Conservation (phyloP, 1,140 invertebrate species). For the Meloidogyne floridensis region DNA sequence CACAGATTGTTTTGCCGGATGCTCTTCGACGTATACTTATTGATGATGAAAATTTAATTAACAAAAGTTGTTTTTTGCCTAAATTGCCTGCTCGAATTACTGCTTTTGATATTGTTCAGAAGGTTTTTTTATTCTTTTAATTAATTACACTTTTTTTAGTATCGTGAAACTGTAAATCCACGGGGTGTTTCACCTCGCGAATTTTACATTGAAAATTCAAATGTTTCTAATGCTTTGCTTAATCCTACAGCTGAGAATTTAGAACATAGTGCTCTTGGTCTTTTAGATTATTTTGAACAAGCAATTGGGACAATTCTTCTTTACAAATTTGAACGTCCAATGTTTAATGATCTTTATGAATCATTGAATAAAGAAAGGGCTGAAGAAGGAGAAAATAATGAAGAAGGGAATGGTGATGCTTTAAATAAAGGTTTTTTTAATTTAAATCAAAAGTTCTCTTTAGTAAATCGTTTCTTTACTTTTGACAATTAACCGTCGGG, state of each 20-base stretch:
- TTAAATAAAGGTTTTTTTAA: neutral
- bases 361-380: constrained; percentile 29
- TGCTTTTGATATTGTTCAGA: constrained; percentile 36
- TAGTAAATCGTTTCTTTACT: neutral
- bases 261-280: constrained; percentile 34
- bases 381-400: constrained; percentile 26
- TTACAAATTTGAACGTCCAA: constrained; percentile 44
- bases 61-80: constrained; percentile 39
- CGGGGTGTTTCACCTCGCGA: constrained; percentile 27
- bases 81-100: constrained; percentile 41
- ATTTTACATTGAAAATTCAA: constrained; percentile 39
- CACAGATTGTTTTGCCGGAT: constrained; percentile 36
- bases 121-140: constrained; percentile 19
- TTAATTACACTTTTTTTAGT: constrained; percentile 31
- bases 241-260: constrained; percentile 37
- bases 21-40: constrained; percentile 38
- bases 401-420: neutral
- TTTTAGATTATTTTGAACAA: constrained; percentile 44
- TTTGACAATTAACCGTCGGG: too few species aligned
- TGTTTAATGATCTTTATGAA: constrained; percentile 35
- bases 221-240: constrained; percentile 24
- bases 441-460: neutral
- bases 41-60: constrained; percentile 40
- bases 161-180: constrained; percentile 27
- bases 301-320: constrained; percentile 37